phyloP scores from a whole-genome alignment of 2,113 vertebrate genomes.

The Climacteris rufus region DNA sequence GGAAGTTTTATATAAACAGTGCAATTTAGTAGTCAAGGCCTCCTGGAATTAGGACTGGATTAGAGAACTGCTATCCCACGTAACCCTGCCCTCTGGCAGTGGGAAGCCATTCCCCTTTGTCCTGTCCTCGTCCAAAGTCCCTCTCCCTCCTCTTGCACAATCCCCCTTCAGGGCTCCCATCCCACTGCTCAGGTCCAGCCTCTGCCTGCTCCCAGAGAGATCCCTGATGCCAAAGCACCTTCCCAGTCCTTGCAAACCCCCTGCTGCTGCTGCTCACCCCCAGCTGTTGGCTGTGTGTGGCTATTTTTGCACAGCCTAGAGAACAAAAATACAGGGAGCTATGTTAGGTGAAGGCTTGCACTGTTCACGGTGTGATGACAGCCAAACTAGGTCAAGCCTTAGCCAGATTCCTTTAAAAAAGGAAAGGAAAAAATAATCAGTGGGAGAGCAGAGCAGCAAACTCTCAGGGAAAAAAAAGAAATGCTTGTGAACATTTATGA shows the following conservation, averaged over 20 bases:
- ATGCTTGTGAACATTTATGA: not conserved
- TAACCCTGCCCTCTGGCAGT: not conserved
- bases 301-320: not conserved
- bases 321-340: not conserved
- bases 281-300: not conserved
- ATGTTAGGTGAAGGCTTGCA: not conserved
- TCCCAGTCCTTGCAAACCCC: not conserved
- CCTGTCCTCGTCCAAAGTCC: not conserved
- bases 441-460: not conserved
- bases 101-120: not conserved
- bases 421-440: not conserved
- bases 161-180: not conserved
- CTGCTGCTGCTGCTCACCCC: not conserved
- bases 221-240: not conserved
- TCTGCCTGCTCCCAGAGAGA: fast-evolving
- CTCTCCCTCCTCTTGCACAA: not conserved
- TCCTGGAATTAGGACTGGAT: not conserved
- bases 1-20: not conserved
- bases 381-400: constrained; percentile 18
- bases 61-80: not conserved
- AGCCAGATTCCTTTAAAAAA: not conserved
- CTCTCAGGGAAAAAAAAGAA: not conserved
- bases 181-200: not conserved
- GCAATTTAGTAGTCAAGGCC: not conserved
- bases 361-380: not conserved